A percentile compares a stretch with the other conserved stretches of the same genome.
Conservation (phyloP, 2,888 invertebrate genomes). For the Melanophora roralis region DNA sequence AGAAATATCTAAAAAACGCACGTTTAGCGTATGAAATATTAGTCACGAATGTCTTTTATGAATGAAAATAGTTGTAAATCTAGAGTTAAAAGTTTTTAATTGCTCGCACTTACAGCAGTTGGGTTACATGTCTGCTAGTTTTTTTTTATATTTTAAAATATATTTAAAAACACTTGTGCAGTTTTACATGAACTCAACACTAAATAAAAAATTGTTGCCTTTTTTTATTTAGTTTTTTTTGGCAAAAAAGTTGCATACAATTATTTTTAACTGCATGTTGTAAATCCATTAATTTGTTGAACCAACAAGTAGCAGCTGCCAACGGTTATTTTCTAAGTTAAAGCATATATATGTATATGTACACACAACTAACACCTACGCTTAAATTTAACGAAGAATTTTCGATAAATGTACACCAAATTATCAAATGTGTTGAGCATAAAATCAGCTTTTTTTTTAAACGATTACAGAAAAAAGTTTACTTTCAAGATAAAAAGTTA, state of each 20-base stretch:
- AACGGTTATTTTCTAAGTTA: constrained; percentile 18
- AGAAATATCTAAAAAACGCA: constrained; percentile 36
- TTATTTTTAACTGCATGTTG: constrained; percentile 47
- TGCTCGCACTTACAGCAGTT: constrained; percentile 27
- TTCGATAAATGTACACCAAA: constrained; percentile 20
- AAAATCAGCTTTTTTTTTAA: no score
- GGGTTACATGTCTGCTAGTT: constrained; percentile 1
- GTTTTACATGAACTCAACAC: neutral
- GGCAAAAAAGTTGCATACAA: constrained; percentile 30
- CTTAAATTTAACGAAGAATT: constrained; percentile 24
- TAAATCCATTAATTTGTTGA: constrained; percentile 50
- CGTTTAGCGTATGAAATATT: constrained; percentile 11
- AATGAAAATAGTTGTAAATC: constrained; percentile 6
- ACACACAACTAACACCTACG: constrained; percentile 45
- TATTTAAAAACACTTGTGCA: constrained; percentile 15
- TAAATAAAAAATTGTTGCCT: neutral
- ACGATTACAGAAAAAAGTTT: no score
- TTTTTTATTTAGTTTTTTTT: constrained; percentile 1
- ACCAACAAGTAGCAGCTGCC: constrained; percentile 57
- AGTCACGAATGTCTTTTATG: neutral
- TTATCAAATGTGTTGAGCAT: no score
- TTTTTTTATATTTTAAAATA: neutral
- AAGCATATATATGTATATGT: neutral
- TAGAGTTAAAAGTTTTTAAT: constrained; percentile 36
- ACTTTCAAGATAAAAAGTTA: no score